Percentiles rank a stretch among this genome's conserved stretches.
phyloP scores from a whole-genome alignment of 2,113 vertebrate species.

The Eidolon helvum region DNA sequence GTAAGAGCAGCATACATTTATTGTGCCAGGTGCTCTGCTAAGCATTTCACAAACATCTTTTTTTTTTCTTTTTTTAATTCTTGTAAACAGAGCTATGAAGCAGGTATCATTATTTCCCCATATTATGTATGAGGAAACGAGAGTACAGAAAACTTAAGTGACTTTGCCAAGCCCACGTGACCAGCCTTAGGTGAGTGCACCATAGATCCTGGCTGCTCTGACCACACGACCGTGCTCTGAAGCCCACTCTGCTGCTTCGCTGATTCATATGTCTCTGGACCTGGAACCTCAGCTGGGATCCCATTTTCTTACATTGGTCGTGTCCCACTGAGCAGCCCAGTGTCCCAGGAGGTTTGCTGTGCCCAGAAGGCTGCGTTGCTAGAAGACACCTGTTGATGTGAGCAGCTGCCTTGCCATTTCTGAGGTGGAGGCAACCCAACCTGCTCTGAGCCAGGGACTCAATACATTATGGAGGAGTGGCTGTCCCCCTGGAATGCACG shows the following conservation, averaged over 20 bases:
- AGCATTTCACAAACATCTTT: not conserved
- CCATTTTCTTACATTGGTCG: not conserved
- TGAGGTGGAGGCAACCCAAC: not conserved
- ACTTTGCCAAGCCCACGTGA: not conserved
- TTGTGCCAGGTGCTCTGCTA: not conserved
- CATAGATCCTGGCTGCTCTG: not conserved
- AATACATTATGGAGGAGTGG: conserved; percentile 30
- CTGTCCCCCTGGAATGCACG: not conserved
- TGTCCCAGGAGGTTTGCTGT: not conserved
- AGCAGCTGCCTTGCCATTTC: conserved; percentile 20
- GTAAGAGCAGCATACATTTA: not conserved
- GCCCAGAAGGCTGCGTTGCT: not conserved
- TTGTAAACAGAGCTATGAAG: not conserved
- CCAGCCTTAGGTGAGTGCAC: not conserved
- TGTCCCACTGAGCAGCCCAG: not conserved
- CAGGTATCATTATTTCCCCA: not conserved
- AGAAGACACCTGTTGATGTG: not conserved
- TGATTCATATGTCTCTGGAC: not conserved
- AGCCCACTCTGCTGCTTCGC: not conserved
- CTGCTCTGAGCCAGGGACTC: not conserved
- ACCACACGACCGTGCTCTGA: not conserved
- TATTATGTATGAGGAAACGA: not conserved
- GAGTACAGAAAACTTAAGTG: not conserved
- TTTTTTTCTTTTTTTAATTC: not conserved
- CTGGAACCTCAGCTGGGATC: not conserved